Percentiles rank a stretch among this genome's conserved stretches.
Conservation (phyloP, 2,888 invertebrate genomes). For the Idaea dimidiata region DNA sequence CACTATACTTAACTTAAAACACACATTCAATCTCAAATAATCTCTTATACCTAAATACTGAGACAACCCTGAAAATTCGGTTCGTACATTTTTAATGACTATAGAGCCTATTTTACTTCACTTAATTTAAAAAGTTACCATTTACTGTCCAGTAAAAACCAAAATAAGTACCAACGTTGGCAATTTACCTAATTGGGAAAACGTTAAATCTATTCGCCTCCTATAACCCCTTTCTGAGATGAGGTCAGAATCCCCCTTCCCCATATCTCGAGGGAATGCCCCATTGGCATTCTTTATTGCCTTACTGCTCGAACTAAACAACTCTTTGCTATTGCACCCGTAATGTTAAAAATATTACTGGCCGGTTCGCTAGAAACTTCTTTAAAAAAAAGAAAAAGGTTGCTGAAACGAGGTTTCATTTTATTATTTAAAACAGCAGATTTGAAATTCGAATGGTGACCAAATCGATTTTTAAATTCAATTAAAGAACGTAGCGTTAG, state of each 20-base stretch:
- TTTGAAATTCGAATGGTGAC: background rate
- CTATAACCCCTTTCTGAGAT: conserved; percentile 56
- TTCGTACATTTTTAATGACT: background rate
- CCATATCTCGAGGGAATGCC: conserved; percentile 34
- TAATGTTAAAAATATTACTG: conserved; percentile 58
- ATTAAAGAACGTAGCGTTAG: background rate
- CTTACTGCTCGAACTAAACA: conserved; percentile 48
- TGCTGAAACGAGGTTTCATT: background rate
- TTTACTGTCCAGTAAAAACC: background rate
- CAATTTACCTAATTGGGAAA: conserved; percentile 59
- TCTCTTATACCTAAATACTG: too few species aligned
- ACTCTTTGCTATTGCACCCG: conserved; percentile 51
- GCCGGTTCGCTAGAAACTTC: conserved; percentile 11
- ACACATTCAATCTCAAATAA: too few species aligned
- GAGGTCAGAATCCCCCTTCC: conserved; percentile 54
- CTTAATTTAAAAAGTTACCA: conserved; percentile 4
- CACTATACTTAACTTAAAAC: too few species aligned
- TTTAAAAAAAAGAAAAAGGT: background rate
- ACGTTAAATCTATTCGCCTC: conserved; percentile 44
- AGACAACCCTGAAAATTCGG: too few species aligned
- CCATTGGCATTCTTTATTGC: conserved; percentile 66
- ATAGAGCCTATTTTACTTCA: background rate
- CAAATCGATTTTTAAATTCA: conserved; percentile 1
- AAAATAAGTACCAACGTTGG: conserved; percentile 24
- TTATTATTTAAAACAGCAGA: background rate